phyloP scores from a whole-genome alignment of 2,888 invertebrate genomes.

The Drosophila paucipuncta region DNA sequence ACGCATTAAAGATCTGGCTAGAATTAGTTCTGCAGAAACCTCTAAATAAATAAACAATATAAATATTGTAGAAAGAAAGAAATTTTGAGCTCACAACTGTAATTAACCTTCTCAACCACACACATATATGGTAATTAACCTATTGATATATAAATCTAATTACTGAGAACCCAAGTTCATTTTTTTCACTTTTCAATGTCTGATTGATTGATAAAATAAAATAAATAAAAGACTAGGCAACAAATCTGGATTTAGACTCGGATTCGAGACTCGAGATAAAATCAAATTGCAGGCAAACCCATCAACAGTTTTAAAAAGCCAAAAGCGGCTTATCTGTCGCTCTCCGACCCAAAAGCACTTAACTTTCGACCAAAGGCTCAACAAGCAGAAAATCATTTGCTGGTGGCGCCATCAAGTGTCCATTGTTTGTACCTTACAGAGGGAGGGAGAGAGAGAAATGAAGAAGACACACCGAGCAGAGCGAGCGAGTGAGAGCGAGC shows the following conservation, averaged over 20 bases:
- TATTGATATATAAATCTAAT: neutral
- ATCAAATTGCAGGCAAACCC: conserved; percentile 25
- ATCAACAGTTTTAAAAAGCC: conserved; percentile 29
- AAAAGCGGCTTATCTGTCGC: conserved; percentile 57
- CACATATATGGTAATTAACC: neutral
- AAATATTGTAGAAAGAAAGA: neutral
- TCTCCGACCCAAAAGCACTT: conserved; percentile 57
- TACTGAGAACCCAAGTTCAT: neutral
- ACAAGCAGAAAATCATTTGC: conserved; percentile 26
- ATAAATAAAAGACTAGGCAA: conserved; percentile 4
- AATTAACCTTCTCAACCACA: neutral
- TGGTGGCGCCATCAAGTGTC: conserved; percentile 56
- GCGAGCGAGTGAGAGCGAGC: neutral
- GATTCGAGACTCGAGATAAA: neutral
- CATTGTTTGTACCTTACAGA: conserved; percentile 36
- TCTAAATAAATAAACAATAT: neutral
- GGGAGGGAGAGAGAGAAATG: neutral
- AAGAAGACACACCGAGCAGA: neutral
- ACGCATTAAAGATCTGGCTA: neutral
- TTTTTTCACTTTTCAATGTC: conserved; percentile 10
- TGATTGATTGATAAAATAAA: conserved; percentile 34
- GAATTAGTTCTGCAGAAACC: neutral
- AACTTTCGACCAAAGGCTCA: conserved; percentile 53
- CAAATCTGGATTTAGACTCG: neutral
- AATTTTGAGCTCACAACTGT: neutral